Base-by-base conservation (phyloP, 2,888 invertebrate genomes). In the Erynnis tages region DNA sequence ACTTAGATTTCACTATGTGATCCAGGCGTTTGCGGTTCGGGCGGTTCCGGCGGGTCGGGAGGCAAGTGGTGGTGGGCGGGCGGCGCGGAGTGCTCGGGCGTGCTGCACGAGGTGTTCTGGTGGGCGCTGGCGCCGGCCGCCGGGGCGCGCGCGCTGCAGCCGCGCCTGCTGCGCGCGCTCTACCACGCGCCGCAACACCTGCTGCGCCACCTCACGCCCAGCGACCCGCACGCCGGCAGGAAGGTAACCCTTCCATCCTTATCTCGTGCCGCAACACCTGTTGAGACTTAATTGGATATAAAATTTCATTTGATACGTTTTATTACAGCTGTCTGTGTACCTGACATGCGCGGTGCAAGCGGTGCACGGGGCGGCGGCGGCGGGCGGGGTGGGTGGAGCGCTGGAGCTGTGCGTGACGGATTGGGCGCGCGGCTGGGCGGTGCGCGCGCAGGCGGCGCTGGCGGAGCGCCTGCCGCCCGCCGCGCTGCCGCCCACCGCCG, bases 391-490 rank as follows among this genome's bases (percentile, higher is more conserved):
- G 8, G 54, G 61, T 11, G 57, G 69, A 27, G 43, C 60, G 10
- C 70, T 81, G 55, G 82, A 82, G 73, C 73, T 81, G 64, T 65
- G 77, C 60, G 72, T 87, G 62, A 82, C 82, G 61, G 86, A 85
- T 74, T 87, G 87, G 87, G 84, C 83, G 61, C 84, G 87, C 60
- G 73, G 71, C 60, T 86, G 87, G 87, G 86, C 86, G 47, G 71
- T 79, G 57, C 60, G 71, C 62, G 66, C 79, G 67, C 85, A 83
- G 72, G 81, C 79, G 19, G 57, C 58, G 49, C 59, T 64, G 54
- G 59, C 66, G 5, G 67, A 65, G 54, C 63, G 68, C 29, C 57
- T 62, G 58, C 58, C 58, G 34, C 56, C 57, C 41, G 60, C 56
- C 40, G 60, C 65, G 16, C 59, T 66, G 44, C 58, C 55, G 10